Evolutionary conservation across 2,888 invertebrate species (phyloP), one percentile per base, ranked within the genome.

Genomic region (Panopea generosa): DNA sequence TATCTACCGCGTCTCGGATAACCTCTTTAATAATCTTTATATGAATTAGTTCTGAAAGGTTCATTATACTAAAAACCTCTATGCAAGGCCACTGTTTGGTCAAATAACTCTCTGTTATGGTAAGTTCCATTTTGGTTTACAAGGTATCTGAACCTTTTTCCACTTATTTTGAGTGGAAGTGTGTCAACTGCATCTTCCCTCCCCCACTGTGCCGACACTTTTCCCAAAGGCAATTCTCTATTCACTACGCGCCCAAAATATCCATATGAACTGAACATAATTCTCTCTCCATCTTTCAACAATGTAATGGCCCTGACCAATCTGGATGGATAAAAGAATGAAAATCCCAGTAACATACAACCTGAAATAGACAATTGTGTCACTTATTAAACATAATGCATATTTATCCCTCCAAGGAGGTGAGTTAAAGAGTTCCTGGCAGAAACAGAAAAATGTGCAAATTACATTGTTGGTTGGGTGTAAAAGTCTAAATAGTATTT

Each of bases 201-300:
- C 11, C 53, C 57, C 59, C 56, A 61, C 9, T 38, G 55, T 53
- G 70, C 61, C 6, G 79, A 69, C 0, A 79, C 16, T 6, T 79
- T 43, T n/a, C 65, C 60, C 14, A 79, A 26, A 2, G 65, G 53
- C 7, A 65, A 11, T 59, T 68, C 69, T 6, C 18, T 16, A 22
- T 38, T 4, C 29, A 56, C 68, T 20, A 24, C 53, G 3, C 22
- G 29, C 16, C 71, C 75, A 72, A 75, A 75, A 0, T 65, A 52
- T 52, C 55, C 26, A 33, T 72, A 75, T 24, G 71, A 68, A 7
- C 65, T 53, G 27, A 75, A 2, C 1, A 61, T 14, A 18, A 75
- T 50, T 16, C 33, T 56, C 27, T 67, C 47, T 2, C 75, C 75
- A 55, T 75, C 79, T 40, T 56, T 71, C 20, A 79, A 20, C 9